These are phyloP conservation scores for Talpa occidentalis DNA, from an alignment of 2,113 vertebrate genomes.

Conservation along the genomic window DNA sequence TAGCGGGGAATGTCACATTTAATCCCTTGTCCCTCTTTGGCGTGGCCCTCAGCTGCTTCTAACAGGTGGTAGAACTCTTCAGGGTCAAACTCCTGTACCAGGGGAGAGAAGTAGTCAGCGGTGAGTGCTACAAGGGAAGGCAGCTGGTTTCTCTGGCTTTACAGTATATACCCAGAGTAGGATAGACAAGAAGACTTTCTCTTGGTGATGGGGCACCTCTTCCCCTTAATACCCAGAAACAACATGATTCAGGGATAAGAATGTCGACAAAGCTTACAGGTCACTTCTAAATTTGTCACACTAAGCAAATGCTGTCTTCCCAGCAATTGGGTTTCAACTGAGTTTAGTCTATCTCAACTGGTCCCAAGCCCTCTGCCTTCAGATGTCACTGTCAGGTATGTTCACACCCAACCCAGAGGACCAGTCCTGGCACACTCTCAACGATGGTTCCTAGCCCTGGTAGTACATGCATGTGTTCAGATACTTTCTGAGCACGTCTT, in stretches of 20 bases:
- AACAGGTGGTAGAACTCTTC: constrained; percentile 99
- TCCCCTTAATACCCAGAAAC: background rate
- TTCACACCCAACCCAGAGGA: background rate
- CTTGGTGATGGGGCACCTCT: background rate
- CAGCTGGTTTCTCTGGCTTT: background rate
- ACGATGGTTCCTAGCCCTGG: no score
- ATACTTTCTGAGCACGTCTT: background rate
- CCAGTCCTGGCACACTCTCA: no score
- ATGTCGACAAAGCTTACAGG: background rate
- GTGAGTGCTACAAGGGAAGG: background rate
- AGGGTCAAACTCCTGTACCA: constrained; percentile 97
- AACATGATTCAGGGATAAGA: background rate
- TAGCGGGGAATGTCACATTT: constrained; percentile 97
- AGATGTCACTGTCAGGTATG: background rate
- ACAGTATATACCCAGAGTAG: background rate
- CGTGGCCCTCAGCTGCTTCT: constrained; percentile 98
- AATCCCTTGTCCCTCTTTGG: constrained; percentile 98
- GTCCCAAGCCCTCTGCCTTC: background rate
- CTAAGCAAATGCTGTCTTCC: background rate
- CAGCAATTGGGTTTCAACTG: constrained; percentile 26
- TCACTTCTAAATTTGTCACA: background rate
- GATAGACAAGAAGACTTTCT: background rate
- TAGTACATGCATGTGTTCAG: background rate
- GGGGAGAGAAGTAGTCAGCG: constrained; percentile 61
- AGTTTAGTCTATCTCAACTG: background rate